Conservation (phyloP, 2,888 invertebrate genomes). For the Limnephilus marmoratus region DNA sequence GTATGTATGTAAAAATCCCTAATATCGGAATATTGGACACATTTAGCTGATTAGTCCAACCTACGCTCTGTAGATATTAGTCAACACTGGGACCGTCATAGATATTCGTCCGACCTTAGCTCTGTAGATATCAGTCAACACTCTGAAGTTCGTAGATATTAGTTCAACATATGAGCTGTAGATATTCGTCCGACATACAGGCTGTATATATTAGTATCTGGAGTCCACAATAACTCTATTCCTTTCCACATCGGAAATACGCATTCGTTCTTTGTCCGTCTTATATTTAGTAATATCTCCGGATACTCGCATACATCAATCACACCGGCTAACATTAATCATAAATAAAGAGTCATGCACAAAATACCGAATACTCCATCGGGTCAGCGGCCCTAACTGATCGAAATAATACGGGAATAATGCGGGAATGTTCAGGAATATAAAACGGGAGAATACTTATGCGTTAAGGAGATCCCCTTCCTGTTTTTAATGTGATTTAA, state of each 20-base stretch:
- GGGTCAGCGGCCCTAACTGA: neutral
- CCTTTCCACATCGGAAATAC: neutral
- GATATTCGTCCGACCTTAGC: too few relatives aligned
- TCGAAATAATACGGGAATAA: constrained; percentile 4
- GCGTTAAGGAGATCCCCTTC: constrained; percentile 18
- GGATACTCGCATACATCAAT: constrained; percentile 8
- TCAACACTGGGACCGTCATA: too few relatives aligned
- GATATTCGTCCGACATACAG: too few relatives aligned
- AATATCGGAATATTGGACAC: too few relatives aligned
- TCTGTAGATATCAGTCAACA: too few relatives aligned
- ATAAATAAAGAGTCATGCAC: constrained; percentile 28
- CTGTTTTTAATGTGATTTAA: constrained; percentile 37
- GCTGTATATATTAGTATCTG: too few relatives aligned
- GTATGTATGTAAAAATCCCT: too few relatives aligned
- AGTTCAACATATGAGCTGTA: too few relatives aligned
- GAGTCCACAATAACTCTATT: neutral
- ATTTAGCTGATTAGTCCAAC: too few relatives aligned
- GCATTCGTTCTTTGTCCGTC: neutral
- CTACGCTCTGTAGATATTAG: too few relatives aligned
- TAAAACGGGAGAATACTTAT: neutral
- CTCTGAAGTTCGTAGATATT: too few relatives aligned
- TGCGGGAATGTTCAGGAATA: neutral
- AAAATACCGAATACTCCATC: constrained; percentile 11
- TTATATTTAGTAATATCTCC: neutral
- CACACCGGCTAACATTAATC: neutral